Base-by-base conservation (phyloP, 2,888 invertebrate genomes). In the Drosophila antonietae region DNA sequence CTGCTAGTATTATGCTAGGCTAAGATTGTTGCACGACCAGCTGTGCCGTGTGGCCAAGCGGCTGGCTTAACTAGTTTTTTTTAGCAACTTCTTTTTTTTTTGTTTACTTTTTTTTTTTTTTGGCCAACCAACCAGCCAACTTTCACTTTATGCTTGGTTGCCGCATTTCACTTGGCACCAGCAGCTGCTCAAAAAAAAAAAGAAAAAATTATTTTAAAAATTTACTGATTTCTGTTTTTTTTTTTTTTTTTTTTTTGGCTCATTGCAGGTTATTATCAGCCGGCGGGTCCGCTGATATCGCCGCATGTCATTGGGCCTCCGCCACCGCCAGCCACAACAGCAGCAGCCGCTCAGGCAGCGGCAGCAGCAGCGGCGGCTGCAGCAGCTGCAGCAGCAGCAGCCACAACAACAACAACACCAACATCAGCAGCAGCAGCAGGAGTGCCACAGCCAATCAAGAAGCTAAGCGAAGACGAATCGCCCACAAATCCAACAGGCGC, bases 221-320 rank as follows among this genome's bases (percentile, higher is more conserved):
- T 52, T 53, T 35, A 33, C 41, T 59, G 43, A 74, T 65, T 47
- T 23, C 5, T 15, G n/a, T 20, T 53, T 18, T 53, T 65, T 28
- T 35, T 39, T 41, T 56, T 33, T 2, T 23, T 23, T 3, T 23
- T 51, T 55, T 14, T 63, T 46, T 37, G 37, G 18, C 14, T 23
- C 9, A 14, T 87, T 91, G 1, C 94, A 97, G 97, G 97, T 92
- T 97, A 97, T 93, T 97, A 97, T 94, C 97, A 97, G 94, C 97
- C 97, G 86, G 97, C 97, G 86, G 97, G 97, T 78, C 97, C 98
- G 84, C 94, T 97, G 93, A 97, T 97, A 91, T 95, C 95, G 82
- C 95, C 96, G 85, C 94, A 94, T 80, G 94, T 95, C 73, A 88
- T 90, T 93, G 93, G 89, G 56, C 80, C 89, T 53, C 86, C 88